Evolutionary conservation across 1,140 invertebrate genomes (phyloP).

Genomic region (Eciton burchellii): DNA sequence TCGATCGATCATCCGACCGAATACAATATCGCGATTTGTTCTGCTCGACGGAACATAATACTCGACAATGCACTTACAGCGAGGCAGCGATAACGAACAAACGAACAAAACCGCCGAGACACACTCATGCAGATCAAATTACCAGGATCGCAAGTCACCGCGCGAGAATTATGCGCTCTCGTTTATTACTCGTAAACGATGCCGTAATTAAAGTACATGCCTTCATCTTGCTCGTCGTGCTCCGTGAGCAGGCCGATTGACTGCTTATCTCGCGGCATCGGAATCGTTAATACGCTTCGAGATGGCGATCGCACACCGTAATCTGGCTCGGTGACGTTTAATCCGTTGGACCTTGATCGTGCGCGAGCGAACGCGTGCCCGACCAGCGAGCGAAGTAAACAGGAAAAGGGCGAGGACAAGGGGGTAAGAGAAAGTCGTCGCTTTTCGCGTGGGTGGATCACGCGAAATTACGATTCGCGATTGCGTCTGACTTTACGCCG

Average conservation of each 20-base stretch:
- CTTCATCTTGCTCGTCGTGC: conserved; percentile 15
- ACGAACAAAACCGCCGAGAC: conserved; percentile 27
- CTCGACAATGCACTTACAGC: not conserved
- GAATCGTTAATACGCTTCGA: conserved; percentile 19
- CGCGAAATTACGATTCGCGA: conserved; percentile 16
- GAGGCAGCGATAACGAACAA: conserved; percentile 50
- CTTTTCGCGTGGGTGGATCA: conserved; percentile 60
- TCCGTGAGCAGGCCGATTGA: conserved; percentile 37
- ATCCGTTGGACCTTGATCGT: not conserved
- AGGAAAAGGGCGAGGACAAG: not conserved
- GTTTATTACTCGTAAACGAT: conserved; percentile 54
- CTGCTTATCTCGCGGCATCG: conserved; percentile 49
- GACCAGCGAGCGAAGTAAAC: conserved; percentile 5
- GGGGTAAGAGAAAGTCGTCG: conserved; percentile 53
- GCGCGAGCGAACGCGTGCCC: not conserved
- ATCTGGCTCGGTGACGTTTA: conserved; percentile 35
- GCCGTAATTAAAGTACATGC: conserved; percentile 49
- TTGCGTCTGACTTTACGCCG: conserved; percentile 46
- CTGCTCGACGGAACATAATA: conserved; percentile 10
- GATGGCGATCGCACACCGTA: conserved; percentile 38
- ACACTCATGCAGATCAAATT: conserved; percentile 53
- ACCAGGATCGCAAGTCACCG: conserved; percentile 47
- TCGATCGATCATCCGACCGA: conserved; percentile 23
- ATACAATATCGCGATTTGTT: conserved; percentile 46
- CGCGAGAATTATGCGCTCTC: conserved; percentile 46